phyloP scores from a whole-genome alignment of 2,888 invertebrate species.

The Melinaea menophilus region DNA sequence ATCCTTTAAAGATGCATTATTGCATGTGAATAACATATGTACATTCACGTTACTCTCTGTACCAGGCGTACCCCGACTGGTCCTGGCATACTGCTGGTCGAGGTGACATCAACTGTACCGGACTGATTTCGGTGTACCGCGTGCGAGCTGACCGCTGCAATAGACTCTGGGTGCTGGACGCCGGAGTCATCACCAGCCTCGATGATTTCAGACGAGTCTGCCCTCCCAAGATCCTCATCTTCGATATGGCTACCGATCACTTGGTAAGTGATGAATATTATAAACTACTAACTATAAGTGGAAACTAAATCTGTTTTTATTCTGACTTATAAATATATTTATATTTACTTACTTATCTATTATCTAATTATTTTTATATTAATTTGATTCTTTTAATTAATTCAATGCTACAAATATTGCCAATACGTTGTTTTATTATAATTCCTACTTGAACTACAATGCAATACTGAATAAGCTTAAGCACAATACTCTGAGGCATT shows the following conservation, averaged over 20 bases:
- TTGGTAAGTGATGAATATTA: conserved; percentile 64
- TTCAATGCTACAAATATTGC: no score
- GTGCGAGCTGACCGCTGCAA: conserved; percentile 87
- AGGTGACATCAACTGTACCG: conserved; percentile 85
- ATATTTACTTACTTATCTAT: no score
- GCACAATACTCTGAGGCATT: no score
- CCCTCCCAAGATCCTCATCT: conserved; percentile 88
- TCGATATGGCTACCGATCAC: conserved; percentile 85
- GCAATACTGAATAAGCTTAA: no score
- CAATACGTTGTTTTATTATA: no score
- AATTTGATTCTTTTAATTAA: no score
- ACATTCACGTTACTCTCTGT: neutral
- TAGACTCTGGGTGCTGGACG: conserved; percentile 89
- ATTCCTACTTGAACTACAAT: no score
- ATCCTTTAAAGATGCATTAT: conserved; percentile 4
- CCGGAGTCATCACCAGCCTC: conserved; percentile 84
- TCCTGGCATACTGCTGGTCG: conserved; percentile 85
- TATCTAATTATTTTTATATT: no score
- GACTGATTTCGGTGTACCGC: conserved; percentile 88
- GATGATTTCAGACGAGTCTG: conserved; percentile 83
- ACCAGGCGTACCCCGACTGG: conserved; percentile 85
- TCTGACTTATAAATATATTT: no score
- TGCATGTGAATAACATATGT: neutral
- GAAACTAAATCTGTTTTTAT: no score
- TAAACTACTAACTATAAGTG: no score